A percentile compares a stretch with the other conserved stretches of the same genome.
phyloP scores from a whole-genome alignment of 2,888 invertebrate species.

The Agonopterix alstromeriana region DNA sequence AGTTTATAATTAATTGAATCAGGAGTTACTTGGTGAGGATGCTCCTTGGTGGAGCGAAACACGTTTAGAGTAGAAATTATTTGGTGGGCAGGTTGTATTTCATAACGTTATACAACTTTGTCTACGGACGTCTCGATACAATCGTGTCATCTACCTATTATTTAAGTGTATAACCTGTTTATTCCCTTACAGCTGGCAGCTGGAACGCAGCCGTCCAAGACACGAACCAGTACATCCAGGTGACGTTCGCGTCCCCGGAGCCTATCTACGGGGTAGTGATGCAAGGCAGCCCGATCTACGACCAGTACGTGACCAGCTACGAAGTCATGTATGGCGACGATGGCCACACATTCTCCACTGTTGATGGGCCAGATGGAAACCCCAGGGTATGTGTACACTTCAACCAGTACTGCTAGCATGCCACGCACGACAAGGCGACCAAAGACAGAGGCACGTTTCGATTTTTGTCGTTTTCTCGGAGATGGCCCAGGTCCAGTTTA shows the following conservation, averaged over 20 bases:
- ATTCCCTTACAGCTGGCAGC: conserved; percentile 68
- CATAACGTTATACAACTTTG: no score
- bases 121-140: no score
- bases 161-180: no score
- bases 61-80: no score
- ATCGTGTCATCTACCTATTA: no score
- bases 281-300: conserved; percentile 81
- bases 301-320: conserved; percentile 88
- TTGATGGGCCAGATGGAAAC: conserved; percentile 67
- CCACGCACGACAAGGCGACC: neutral
- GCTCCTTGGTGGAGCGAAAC: no score
- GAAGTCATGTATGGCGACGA: conserved; percentile 83
- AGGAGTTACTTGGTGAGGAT: no score
- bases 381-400: conserved; percentile 61
- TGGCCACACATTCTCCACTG: conserved; percentile 76
- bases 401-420: neutral
- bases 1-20: no score
- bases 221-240: conserved; percentile 81
- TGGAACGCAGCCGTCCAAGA: conserved; percentile 82
- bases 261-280: conserved; percentile 85
- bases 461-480: no score
- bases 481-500: no score
- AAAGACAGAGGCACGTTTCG: no score
- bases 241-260: conserved; percentile 79
- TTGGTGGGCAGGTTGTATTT: no score